Percentiles rank a stretch among this genome's conserved stretches.
Evolutionary conservation across 1,140 invertebrate genomes (phyloP).

Genomic region (Listronotus bonariensis): DNA sequence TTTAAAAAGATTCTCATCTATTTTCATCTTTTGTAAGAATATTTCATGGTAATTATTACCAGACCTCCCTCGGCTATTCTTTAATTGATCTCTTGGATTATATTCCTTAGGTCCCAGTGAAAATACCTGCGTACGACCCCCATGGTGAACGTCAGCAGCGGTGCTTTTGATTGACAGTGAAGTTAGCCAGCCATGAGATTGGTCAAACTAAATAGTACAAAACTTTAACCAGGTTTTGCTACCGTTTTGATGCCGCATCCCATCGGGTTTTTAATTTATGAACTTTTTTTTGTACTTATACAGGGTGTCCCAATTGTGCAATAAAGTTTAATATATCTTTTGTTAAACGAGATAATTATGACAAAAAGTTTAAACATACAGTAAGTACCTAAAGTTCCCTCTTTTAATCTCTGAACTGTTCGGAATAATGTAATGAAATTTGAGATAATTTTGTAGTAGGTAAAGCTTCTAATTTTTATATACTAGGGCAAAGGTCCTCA

Average conservation of each 20-base stretch:
- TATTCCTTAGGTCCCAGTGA: constrained; percentile 22
- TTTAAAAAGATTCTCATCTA: constrained; percentile 13
- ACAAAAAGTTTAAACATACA: no score
- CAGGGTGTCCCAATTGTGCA: no score
- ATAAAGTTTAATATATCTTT: no score
- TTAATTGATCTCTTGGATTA: constrained; percentile 39
- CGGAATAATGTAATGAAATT: no score
- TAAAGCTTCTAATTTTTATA: no score
- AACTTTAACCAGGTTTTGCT: constrained; percentile 34
- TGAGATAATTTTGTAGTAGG: no score
- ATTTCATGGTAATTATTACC: constrained; percentile 38
- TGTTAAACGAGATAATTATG: no score
- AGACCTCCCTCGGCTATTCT: constrained; percentile 39
- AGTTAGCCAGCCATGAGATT: constrained; percentile 39
- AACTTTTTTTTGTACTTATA: not conserved
- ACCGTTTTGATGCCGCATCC: constrained; percentile 26
- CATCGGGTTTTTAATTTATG: not conserved
- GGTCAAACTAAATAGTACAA: constrained; percentile 40
- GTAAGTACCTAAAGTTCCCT: no score
- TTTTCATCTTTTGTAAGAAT: constrained; percentile 16
- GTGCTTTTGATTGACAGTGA: constrained; percentile 41
- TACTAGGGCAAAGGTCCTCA: no score
- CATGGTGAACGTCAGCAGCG: constrained; percentile 30
- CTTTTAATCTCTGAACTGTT: no score
- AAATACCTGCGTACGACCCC: constrained; percentile 34